These are phyloP conservation scores for Pelagia noctiluca DNA, from an alignment of 30 jellyfish, hydroid and myxozoan species.

Conservation along the genomic window DNA sequence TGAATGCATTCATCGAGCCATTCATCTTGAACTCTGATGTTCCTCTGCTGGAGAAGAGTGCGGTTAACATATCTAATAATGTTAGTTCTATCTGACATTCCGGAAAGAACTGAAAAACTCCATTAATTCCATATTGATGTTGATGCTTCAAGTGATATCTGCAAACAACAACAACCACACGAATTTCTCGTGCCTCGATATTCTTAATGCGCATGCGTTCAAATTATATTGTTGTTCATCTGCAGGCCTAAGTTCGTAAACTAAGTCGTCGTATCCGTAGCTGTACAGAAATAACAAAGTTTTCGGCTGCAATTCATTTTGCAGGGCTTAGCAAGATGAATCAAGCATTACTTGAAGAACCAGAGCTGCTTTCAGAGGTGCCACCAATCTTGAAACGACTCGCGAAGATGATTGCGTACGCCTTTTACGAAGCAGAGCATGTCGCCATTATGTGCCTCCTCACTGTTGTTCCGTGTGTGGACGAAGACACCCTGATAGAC, in stretches of 20 bases:
- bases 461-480: constrained; percentile 89
- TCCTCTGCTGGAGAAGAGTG: neutral
- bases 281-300: too few relatives aligned
- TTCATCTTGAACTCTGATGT: constrained; percentile 76
- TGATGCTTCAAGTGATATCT: too few relatives aligned
- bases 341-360: constrained; percentile 88
- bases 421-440: constrained; percentile 95
- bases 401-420: constrained; percentile 94
- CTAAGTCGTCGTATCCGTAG: too few relatives aligned
- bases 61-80: neutral
- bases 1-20: constrained; percentile 92
- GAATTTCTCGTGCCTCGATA: too few relatives aligned
- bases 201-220: too few relatives aligned
- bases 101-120: too few relatives aligned
- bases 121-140: too few relatives aligned
- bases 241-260: too few relatives aligned
- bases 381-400: constrained; percentile 96
- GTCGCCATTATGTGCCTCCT: constrained; percentile 83
- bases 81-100: neutral
- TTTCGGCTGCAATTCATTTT: too few relatives aligned
- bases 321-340: too few relatives aligned
- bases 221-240: too few relatives aligned
- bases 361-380: constrained; percentile 96
- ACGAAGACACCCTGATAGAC: constrained; percentile 91
- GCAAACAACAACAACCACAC: too few relatives aligned